phyloP scores from a whole-genome alignment of 1,140 invertebrate genomes.

The Sinonovacula constricta region DNA sequence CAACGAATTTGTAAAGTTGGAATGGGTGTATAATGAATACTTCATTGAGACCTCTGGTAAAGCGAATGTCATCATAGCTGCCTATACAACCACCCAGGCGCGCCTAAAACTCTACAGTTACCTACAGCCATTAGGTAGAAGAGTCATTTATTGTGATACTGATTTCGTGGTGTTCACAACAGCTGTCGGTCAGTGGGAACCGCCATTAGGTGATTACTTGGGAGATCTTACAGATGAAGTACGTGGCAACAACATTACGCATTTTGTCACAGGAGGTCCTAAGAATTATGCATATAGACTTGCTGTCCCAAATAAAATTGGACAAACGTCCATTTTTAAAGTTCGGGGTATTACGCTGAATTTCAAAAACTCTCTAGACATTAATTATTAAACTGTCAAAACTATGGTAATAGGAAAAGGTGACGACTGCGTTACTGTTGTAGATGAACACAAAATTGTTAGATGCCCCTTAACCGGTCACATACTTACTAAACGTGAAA shows the following conservation, averaged over 20 bases:
- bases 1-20: constrained; percentile 14
- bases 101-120: constrained; percentile 74
- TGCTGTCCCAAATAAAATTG: neutral
- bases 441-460: too few species aligned
- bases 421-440: too few species aligned
- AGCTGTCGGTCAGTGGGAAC: too few species aligned
- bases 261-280: too few species aligned
- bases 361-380: constrained; percentile 1
- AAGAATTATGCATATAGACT: constrained; percentile 36
- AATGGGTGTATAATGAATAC: neutral
- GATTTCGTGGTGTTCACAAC: too few species aligned
- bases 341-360: constrained; percentile 32
- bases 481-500: too few species aligned
- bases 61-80: constrained; percentile 73
- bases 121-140: constrained; percentile 64
- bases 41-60: neutral
- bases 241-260: constrained; percentile 8
- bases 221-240: constrained; percentile 1
- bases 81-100: constrained; percentile 76
- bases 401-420: constrained; percentile 11
- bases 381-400: constrained; percentile 9
- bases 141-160: constrained; percentile 78
- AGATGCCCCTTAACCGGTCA: too few species aligned
- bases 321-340: neutral
- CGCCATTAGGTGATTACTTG: too few species aligned